These are phyloP conservation scores for Germaria angustata DNA, from an alignment of 2,888 invertebrate genomes.

Conservation along the genomic window DNA sequence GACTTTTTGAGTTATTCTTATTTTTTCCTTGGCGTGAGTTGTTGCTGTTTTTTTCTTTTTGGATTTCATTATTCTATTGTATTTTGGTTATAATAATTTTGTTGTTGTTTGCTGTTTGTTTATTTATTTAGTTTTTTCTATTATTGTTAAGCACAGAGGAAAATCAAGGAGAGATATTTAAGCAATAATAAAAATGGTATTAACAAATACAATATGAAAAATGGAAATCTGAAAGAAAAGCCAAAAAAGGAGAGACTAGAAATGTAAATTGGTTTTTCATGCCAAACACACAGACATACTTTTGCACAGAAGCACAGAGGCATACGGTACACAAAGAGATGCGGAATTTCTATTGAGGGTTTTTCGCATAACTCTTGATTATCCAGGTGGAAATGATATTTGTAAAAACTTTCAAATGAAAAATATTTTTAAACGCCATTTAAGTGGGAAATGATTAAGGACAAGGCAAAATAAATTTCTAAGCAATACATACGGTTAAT, in stretches of 20 bases:
- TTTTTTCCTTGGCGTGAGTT: not conserved
- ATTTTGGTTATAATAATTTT: conserved; percentile 38
- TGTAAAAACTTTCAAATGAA: not conserved
- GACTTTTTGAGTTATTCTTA: conserved; percentile 63
- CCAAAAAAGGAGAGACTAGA: not conserved
- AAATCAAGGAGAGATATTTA: conserved; percentile 28
- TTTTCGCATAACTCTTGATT: not conserved
- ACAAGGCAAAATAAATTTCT: not conserved
- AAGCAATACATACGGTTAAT: too few relatives aligned
- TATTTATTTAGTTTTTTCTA: conserved; percentile 21
- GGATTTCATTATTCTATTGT: conserved; percentile 8
- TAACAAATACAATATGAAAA: conserved; percentile 39
- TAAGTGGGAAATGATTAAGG: not conserved
- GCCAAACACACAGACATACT: not conserved
- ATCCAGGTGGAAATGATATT: conserved; percentile 34
- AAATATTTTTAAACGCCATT: not conserved
- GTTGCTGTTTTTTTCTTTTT: not conserved
- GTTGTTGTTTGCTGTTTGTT: conserved; percentile 34
- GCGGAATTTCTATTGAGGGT: not conserved
- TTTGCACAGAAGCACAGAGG: not conserved
- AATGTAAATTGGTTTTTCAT: conserved; percentile 45
- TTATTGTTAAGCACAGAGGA: not conserved
- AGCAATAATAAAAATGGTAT: conserved; percentile 49
- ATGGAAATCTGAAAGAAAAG: not conserved
- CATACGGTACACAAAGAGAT: not conserved